A percentile compares a stretch with the other conserved stretches of the same genome.
Evolutionary conservation across 2,797 vertebrate genomes (phyloP).

Genomic region (Takifugu rubripes): DNA sequence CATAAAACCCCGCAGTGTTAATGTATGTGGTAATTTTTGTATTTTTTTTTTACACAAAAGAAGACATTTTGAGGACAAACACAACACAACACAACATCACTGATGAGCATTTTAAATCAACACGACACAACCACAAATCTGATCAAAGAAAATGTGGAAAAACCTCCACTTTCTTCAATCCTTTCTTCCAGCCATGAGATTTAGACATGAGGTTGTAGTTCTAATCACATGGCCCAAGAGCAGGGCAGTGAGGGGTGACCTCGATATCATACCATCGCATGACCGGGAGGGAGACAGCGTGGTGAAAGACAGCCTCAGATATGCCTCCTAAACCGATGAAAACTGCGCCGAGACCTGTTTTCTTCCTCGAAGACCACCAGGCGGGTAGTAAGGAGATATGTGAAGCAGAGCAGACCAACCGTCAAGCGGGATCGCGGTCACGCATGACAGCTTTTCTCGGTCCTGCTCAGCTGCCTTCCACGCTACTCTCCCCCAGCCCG

Average conservation of each 20-base stretch:
- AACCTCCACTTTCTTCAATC: constrained; percentile 8
- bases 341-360: constrained; percentile 63
- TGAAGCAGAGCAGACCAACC: constrained; percentile 74
- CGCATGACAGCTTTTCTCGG: constrained; percentile 66
- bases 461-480: constrained; percentile 22
- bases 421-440: constrained; percentile 71
- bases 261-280: constrained; percentile 60
- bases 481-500: constrained; percentile 23
- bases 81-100: no score
- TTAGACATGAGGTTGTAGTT: constrained; percentile 30
- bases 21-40: no score
- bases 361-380: constrained; percentile 67
- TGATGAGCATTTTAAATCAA: not conserved
- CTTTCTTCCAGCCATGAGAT: constrained; percentile 15
- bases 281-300: constrained; percentile 34
- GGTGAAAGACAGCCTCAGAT: constrained; percentile 27
- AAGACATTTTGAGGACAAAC: constrained; percentile 3
- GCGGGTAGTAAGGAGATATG: constrained; percentile 67
- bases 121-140: no score
- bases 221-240: constrained; percentile 55
- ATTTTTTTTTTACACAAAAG: not conserved
- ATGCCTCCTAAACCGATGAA: constrained; percentile 28
- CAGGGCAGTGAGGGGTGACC: constrained; percentile 55
- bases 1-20: no score
- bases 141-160: not conserved